phyloP scores from a whole-genome alignment of 2,888 invertebrate species.

The Mythimna albipuncta region DNA sequence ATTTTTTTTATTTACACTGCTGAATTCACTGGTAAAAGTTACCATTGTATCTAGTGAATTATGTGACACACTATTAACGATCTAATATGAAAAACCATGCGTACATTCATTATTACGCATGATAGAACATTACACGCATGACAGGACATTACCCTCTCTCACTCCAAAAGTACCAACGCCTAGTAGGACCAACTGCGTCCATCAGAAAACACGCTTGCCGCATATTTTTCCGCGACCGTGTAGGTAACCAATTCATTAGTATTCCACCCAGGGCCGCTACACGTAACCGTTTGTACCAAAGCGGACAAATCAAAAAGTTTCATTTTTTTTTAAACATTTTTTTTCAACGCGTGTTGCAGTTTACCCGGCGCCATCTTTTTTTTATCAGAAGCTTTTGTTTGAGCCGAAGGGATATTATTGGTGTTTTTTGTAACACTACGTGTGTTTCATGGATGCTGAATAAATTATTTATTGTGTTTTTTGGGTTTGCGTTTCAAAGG shows the following conservation, averaged over 20 bases:
- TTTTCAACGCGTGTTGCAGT: conserved; percentile 55
- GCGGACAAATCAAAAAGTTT: conserved; percentile 70
- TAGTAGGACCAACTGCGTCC: conserved; percentile 47
- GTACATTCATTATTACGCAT: conserved; percentile 1
- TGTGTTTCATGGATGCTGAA: conserved; percentile 24
- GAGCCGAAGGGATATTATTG: conserved; percentile 36
- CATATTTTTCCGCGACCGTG: conserved; percentile 61
- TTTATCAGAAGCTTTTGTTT: conserved; percentile 45
- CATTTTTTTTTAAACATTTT: conserved; percentile 51
- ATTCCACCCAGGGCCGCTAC: conserved; percentile 68
- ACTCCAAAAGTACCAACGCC: conserved; percentile 11
- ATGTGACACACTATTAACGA: too few relatives aligned
- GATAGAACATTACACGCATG: background rate
- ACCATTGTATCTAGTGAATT: too few relatives aligned
- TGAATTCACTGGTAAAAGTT: background rate
- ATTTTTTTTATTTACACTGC: too few relatives aligned
- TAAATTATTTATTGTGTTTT: conserved; percentile 38
- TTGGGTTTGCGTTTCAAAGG: conserved; percentile 27
- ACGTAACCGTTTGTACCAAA: conserved; percentile 60
- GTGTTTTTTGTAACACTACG: conserved; percentile 36
- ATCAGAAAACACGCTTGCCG: conserved; percentile 53
- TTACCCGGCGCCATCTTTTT: conserved; percentile 46
- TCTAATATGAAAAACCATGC: background rate
- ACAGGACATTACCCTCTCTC: background rate
- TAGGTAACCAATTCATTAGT: conserved; percentile 77